A percentile compares a stretch with the other conserved stretches of the same genome.
Conservation (phyloP, 2,888 invertebrate species). For the Limnephilus auricula region DNA sequence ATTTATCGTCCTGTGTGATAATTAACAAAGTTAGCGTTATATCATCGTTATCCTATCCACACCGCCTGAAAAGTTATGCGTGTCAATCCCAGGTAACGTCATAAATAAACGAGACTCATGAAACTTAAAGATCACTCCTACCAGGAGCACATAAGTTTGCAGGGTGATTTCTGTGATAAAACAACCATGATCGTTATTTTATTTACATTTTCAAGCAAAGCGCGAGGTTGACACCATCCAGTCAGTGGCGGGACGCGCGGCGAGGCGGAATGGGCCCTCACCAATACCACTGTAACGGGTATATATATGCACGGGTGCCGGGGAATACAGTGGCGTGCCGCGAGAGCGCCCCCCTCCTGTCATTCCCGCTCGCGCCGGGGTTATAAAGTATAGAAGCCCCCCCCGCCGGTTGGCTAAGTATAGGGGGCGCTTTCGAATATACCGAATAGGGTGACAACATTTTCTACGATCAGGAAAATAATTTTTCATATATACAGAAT, state of each 20-base stretch:
- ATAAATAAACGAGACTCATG: background rate
- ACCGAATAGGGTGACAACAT: slow-evolving; percentile 10
- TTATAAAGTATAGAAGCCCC: slow-evolving; percentile 24
- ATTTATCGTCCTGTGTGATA: too few species aligned
- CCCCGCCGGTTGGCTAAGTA: slow-evolving; percentile 38
- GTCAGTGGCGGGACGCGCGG: slow-evolving; percentile 32
- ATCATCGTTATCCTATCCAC: too few species aligned
- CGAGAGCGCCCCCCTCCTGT: slow-evolving; percentile 3
- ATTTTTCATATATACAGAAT: background rate
- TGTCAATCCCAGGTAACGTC: too few species aligned
- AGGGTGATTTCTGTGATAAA: background rate
- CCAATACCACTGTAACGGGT: background rate
- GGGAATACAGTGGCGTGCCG: slow-evolving; percentile 23
- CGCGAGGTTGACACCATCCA: slow-evolving; percentile 29
- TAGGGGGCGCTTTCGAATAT: slow-evolving; percentile 35
- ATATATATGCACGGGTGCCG: background rate
- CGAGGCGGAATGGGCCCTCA: slow-evolving; percentile 9
- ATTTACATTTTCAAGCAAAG: background rate
- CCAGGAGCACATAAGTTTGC: slow-evolving; percentile 6
- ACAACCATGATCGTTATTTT: background rate
- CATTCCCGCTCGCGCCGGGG: slow-evolving; percentile 24
- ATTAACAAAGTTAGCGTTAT: too few species aligned
- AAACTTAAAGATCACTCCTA: slow-evolving; percentile 9
- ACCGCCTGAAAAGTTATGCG: too few species aligned
- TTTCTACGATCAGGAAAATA: background rate